A percentile compares a stretch with the other conserved stretches of the same genome.
Evolutionary conservation across 2,888 invertebrate genomes (phyloP).

Genomic region (Volucella inflata): DNA sequence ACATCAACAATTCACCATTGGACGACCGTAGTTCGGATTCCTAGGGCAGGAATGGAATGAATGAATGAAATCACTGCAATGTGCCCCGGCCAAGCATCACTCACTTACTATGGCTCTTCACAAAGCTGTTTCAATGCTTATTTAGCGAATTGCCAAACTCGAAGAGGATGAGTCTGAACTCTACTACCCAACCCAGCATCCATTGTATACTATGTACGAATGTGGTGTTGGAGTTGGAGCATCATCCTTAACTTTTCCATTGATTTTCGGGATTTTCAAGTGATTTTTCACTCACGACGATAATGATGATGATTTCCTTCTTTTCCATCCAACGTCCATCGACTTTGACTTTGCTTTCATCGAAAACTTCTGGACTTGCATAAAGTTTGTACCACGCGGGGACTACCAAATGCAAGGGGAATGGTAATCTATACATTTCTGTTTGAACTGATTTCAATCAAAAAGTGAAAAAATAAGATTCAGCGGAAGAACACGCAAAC

Average conservation of each 20-base stretch:
- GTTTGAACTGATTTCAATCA: conserved; percentile 73
- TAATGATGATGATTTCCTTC: conserved; percentile 71
- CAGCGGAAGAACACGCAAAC: neutral
- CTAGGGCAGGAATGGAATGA: conserved; percentile 6
- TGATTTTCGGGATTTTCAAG: conserved; percentile 73
- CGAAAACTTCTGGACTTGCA: conserved; percentile 35
- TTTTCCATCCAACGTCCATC: conserved; percentile 37
- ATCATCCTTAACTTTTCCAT: conserved; percentile 48
- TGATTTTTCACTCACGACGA: conserved; percentile 74
- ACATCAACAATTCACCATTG: conserved; percentile 58
- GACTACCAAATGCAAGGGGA: neutral
- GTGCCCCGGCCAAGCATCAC: conserved; percentile 56
- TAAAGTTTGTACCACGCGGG: conserved; percentile 2
- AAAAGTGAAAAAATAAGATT: conserved; percentile 27
- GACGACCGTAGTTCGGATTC: neutral
- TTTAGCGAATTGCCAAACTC: conserved; percentile 67
- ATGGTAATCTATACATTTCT: conserved; percentile 56
- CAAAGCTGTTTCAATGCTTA: conserved; percentile 73
- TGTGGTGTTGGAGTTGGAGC: neutral
- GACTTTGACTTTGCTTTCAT: conserved; percentile 34
- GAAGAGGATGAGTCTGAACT: conserved; percentile 3
- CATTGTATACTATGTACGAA: neutral
- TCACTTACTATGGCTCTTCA: conserved; percentile 41
- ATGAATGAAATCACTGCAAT: conserved; percentile 64
- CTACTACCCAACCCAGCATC: neutral